phyloP scores from a whole-genome alignment of 2,888 invertebrate species.

The Melieria omissa region DNA sequence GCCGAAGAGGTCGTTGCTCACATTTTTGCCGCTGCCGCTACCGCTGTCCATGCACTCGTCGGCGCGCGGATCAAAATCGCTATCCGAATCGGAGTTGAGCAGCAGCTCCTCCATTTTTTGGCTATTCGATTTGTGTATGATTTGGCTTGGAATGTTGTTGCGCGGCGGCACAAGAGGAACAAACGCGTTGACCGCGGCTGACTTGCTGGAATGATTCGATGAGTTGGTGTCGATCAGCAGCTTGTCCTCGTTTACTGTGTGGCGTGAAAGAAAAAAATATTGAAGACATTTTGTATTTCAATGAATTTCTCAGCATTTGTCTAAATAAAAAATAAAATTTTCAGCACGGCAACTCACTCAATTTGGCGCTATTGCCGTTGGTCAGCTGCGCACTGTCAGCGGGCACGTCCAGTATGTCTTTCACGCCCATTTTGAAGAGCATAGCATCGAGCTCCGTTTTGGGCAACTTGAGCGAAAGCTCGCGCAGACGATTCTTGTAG shows the following conservation, averaged over 20 bases:
- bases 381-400: conserved; percentile 45
- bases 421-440: conserved; percentile 70
- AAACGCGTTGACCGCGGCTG: conserved; percentile 58
- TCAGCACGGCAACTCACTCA: conserved; percentile 45
- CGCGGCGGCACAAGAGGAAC: conserved; percentile 67
- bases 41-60: conserved; percentile 71
- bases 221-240: conserved; percentile 63
- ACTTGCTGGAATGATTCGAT: conserved; percentile 52
- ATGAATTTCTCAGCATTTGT: not conserved
- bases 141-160: conserved; percentile 68
- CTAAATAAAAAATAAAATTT: not conserved
- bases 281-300: not conserved
- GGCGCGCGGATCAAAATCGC: conserved; percentile 90
- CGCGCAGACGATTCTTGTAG: conserved; percentile 83
- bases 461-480: conserved; percentile 68
- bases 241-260: conserved; percentile 57
- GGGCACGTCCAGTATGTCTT: conserved; percentile 69
- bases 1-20: conserved; percentile 65
- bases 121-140: conserved; percentile 73
- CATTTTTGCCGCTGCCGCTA: conserved; percentile 58
- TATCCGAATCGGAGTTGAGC: conserved; percentile 82
- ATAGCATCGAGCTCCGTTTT: conserved; percentile 67
- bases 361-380: conserved; percentile 52
- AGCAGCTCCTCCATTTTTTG: conserved; percentile 82
- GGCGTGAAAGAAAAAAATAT: not conserved